Evolutionary conservation across 2,888 invertebrate species (phyloP).

Genomic region (Petrolisthes manimaculis): DNA sequence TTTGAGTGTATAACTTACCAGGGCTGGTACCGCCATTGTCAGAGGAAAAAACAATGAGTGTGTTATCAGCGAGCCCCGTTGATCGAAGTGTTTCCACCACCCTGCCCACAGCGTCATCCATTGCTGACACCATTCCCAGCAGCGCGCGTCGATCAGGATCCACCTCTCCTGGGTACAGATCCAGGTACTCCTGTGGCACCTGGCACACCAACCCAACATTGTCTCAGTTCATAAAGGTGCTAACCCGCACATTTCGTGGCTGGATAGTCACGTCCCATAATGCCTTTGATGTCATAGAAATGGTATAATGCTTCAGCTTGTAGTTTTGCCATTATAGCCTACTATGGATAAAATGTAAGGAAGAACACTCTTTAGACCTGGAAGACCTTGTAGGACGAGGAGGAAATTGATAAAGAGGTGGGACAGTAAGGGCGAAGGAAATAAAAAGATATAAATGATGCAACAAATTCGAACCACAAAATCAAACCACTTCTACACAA

Average conservation of each 20-base stretch:
- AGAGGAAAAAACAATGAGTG: conserved; percentile 86
- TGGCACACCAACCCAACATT: background rate
- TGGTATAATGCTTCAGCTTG: too few relatives aligned
- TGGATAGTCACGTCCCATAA: background rate
- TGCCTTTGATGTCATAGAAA: background rate
- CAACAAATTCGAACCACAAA: too few relatives aligned
- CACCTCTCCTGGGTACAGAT: conserved; percentile 78
- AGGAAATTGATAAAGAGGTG: too few relatives aligned
- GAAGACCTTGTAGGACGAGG: too few relatives aligned
- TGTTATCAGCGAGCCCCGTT: conserved; percentile 81
- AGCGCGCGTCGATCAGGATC: conserved; percentile 70
- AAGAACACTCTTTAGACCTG: too few relatives aligned
- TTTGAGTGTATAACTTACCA: background rate
- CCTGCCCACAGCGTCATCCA: conserved; percentile 87
- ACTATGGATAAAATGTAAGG: too few relatives aligned
- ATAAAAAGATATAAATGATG: too few relatives aligned
- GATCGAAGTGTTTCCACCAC: conserved; percentile 79
- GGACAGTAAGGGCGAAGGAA: too few relatives aligned
- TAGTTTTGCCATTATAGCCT: too few relatives aligned
- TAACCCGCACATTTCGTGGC: background rate
- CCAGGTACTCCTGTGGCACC: conserved; percentile 80
- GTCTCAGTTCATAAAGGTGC: background rate
- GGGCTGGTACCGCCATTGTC: conserved; percentile 72
- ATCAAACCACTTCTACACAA: too few relatives aligned
- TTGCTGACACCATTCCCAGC: conserved; percentile 80